Evolutionary conservation across 2,113 vertebrate species (phyloP), one percentile per base, ranked within the genome.

Genomic region (Hassar affinis): DNA sequence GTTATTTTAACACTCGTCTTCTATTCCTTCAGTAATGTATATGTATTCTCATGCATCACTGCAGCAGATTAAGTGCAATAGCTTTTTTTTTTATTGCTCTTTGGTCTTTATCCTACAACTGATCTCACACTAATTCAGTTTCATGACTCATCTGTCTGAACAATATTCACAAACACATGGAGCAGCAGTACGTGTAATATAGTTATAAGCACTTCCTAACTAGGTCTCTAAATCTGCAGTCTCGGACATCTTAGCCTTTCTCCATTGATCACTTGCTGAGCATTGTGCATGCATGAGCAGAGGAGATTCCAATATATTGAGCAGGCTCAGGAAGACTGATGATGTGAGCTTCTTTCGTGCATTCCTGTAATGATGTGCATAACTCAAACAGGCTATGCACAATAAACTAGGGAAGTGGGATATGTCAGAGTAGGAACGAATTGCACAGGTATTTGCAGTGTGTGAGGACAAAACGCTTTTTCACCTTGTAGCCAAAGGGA

Each of bases 401-500:
- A 56, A 76, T 56, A 27, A 45, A 38, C 33, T 35, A 11, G 17
- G 51, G 51, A 76, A 22, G 49, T 27, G 1, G 56, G 61, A n/a
- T 38, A 54, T 27, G 20, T 2, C 81, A 27, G 51, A 35, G 47
- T 2, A 71, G 62, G 33, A 56, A 30, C 3, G 10, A 57, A 54
- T 25, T 14, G 47, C 49, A 6, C 22, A 18, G 30, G 35, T 71
- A 57, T 51, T 30, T 54, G 47, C 33, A 35, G 9, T 54, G 27
- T 52, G 17, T 75, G 17, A 38, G 33, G 33, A 54, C 27, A 52
- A 54, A 47, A 33, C 76, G 18, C 35, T 80, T 17, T 27, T 92
- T 82, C 93, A 99, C 98, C 97, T 99, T 98, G 92, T 96, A 99
- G 82, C 97, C 96, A 57, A 95, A 95, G 12, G 96, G 96, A 78